Evolutionary conservation across 2,888 invertebrate species (phyloP).

Genomic region (Heliconius ismenius): DNA sequence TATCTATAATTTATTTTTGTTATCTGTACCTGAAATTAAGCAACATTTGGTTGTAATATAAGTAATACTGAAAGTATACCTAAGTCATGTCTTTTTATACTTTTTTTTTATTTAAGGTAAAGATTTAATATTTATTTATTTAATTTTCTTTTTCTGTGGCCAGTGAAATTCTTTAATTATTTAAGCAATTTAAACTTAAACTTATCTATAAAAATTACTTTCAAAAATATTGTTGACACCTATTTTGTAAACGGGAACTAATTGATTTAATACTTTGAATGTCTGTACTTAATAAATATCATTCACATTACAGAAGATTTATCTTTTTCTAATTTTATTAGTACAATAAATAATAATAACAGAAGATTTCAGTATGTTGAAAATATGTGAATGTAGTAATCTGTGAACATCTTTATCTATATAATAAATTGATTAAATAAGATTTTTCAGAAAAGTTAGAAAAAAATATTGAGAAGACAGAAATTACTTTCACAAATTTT

Average conservation of each 20-base stretch:
- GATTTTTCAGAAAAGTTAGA: too few species aligned
- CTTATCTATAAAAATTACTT: background rate
- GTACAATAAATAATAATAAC: too few species aligned
- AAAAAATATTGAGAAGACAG: too few species aligned
- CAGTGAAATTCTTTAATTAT: background rate
- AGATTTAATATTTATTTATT: background rate
- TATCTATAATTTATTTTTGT: conserved; percentile 11
- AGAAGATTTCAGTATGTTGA: too few species aligned
- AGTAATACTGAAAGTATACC: background rate
- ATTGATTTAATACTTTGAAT: conserved; percentile 13
- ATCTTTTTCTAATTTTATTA: background rate
- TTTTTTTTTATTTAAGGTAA: background rate
- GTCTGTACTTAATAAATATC: conserved; percentile 24
- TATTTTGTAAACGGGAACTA: conserved; percentile 31
- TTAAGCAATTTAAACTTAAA: background rate
- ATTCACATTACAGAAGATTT: conserved; percentile 4
- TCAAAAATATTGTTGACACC: background rate
- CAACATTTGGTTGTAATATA: conserved; percentile 8
- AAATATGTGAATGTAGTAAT: too few species aligned
- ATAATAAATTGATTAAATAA: too few species aligned
- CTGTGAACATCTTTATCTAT: too few species aligned
- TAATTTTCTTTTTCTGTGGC: background rate
- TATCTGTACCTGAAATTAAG: conserved; percentile 16
- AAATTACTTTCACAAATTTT: too few species aligned
- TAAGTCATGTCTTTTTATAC: background rate